Evolutionary conservation across 2,888 invertebrate genomes (phyloP), one percentile per base, ranked within the genome.

Genomic region (Epistrophe eligans): DNA sequence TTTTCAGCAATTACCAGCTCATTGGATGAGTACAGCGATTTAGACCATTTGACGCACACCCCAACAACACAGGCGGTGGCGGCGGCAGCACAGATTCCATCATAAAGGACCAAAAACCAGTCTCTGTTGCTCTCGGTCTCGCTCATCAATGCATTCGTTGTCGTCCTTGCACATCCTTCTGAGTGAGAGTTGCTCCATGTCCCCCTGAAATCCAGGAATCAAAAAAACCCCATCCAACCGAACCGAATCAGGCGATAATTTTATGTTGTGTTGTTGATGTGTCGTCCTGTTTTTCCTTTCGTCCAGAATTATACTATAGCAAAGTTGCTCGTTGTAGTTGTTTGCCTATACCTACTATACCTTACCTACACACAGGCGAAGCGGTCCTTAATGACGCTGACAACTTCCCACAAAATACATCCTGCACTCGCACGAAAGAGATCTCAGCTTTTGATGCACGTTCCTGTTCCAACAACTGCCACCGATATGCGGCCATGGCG

Each of bases 11-110:
- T 83, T 83, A 87, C 83, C 87, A 87, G 83, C 83, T 83, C 87
- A 87, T 87, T 87, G 87, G 87, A 83, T 76, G 87, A 87, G 79
- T 83, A 82, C 79, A 79, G 60, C 87, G 83, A 83, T 87, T 87
- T 83, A 87, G 83, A 83, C 72, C 67, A 79, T 87, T 76, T 76
- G 66, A 87, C 87, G 79, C 83, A 83, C 72, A 87, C 83, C 87
- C 71, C 70, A 73, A 60, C 67, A 19, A 40, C 45, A 66, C 60
- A 80, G 32, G 71, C 80, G 70, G 15, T 70, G 24, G 24, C 24
- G 3, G 3, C 3, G 24, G 24, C 24, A 57, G 19, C 77, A 81
- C 55, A 66, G 40, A 38, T 71, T 48, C 62, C 40, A 40, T 35
- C 67, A 67, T 32, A 1, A 28, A 62, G 45, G 58, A 77, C 66